Evolutionary conservation across 2,113 vertebrate genomes (phyloP).

Genomic region (Rhabdornis inornatus): DNA sequence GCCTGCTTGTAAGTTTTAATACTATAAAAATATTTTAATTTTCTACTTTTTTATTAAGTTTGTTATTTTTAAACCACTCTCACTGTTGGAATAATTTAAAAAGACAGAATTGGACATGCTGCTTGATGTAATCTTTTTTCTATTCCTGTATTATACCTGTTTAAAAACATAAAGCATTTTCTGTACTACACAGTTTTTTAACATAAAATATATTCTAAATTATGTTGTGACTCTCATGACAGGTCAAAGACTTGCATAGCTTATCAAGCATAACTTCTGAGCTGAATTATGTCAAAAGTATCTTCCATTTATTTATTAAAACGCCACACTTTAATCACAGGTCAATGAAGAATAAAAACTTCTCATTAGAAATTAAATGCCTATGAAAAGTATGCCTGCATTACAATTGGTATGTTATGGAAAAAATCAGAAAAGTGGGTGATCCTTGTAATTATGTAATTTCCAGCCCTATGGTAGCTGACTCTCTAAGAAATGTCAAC

Average conservation of each 20-base stretch:
- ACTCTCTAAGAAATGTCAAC: constrained; percentile 76
- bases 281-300: constrained; percentile 45
- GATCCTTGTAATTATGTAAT: constrained; percentile 70
- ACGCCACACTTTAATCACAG: constrained; percentile 70
- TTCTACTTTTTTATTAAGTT: neutral
- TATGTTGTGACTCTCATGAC: neutral
- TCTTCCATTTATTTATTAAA: constrained; percentile 67
- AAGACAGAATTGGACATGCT: neutral
- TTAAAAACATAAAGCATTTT: neutral
- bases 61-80: neutral
- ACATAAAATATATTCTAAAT: constrained; percentile 31
- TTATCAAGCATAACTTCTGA: constrained; percentile 38
- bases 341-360: constrained; percentile 70
- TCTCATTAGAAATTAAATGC: constrained; percentile 67
- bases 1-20: neutral
- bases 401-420: constrained; percentile 44
- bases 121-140: neutral
- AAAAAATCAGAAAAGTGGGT: constrained; percentile 62
- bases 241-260: constrained; percentile 26
- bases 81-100: neutral
- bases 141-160: neutral
- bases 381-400: constrained; percentile 52
- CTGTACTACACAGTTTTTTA: neutral
- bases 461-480: constrained; percentile 47
- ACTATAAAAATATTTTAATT: neutral